Evolutionary conservation across 1,140 invertebrate genomes (phyloP).

Genomic region (Nilaparvata lugens): DNA sequence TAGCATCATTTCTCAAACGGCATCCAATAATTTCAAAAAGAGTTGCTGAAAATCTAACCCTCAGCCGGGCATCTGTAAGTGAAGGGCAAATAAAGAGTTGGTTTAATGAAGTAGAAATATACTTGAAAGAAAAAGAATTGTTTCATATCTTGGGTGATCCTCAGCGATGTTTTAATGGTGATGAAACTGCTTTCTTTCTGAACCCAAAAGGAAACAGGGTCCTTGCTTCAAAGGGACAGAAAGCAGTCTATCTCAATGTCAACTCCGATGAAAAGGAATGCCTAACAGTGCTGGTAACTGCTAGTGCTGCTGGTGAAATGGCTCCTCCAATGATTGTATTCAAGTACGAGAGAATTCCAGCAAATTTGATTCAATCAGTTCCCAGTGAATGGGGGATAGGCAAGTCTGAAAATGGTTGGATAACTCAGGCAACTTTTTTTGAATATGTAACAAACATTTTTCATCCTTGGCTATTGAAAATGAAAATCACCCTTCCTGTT

Average conservation of each 20-base stretch:
- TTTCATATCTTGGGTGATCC: too few relatives aligned
- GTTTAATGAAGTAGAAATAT: too few relatives aligned
- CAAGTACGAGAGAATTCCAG: constrained; percentile 26
- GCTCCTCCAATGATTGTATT: constrained; percentile 10
- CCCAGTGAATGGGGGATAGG: constrained; percentile 31
- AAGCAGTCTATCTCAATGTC: constrained; percentile 16
- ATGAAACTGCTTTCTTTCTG: constrained; percentile 12
- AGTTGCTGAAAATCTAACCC: too few relatives aligned
- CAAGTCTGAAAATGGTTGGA: constrained; percentile 29
- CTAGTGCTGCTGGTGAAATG: constrained; percentile 8
- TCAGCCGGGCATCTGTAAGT: too few relatives aligned
- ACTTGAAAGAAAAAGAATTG: too few relatives aligned
- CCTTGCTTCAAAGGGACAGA: constrained; percentile 10
- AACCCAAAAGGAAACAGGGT: constrained; percentile 5
- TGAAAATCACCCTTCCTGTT: too few relatives aligned
- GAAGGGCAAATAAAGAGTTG: too few relatives aligned
- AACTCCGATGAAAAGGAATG: constrained; percentile 15
- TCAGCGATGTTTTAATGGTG: constrained; percentile 22
- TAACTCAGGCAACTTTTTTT: constrained; percentile 12
- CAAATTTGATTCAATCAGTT: constrained; percentile 26
- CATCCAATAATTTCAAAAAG: too few relatives aligned
- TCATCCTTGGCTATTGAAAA: constrained; percentile 18
- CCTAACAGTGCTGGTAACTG: constrained; percentile 21
- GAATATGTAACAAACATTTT: constrained; percentile 21
- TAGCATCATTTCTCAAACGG: too few relatives aligned